Percentiles rank a stretch among this genome's conserved stretches.
These are phyloP conservation scores for Eulemur macaco DNA, from an alignment of 2,113 vertebrate species.

Conservation along the genomic window DNA sequence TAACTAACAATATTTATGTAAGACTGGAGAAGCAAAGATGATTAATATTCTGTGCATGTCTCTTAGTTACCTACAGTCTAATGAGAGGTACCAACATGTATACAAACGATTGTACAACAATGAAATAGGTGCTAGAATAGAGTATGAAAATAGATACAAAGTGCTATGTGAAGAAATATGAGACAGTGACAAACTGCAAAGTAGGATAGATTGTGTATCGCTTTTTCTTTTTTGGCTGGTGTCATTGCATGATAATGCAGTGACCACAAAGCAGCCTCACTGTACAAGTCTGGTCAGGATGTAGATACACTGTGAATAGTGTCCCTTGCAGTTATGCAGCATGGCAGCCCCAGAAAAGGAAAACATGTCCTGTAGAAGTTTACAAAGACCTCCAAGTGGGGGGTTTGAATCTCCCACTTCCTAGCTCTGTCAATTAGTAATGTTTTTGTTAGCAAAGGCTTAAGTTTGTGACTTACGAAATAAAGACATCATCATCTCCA, in stretches of 20 bases:
- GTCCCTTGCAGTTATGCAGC: background rate
- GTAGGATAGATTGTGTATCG: background rate
- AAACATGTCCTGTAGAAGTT: background rate
- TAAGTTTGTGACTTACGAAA: background rate
- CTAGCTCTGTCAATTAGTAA: background rate
- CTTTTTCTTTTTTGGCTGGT: background rate
- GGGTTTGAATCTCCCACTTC: background rate
- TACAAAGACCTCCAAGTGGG: background rate
- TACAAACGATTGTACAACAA: background rate
- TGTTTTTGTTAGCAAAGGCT: background rate
- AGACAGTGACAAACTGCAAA: background rate
- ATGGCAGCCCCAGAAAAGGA: background rate
- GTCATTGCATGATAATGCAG: background rate
- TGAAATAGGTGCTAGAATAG: background rate
- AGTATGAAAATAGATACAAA: background rate
- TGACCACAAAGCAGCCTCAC: background rate
- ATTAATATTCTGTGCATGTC: background rate
- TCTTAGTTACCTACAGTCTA: background rate
- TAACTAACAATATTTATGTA: background rate
- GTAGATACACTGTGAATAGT: background rate
- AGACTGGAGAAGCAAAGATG: background rate
- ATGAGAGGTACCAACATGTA: background rate
- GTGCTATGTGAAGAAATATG: background rate
- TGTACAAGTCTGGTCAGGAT: background rate
- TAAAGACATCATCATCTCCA: background rate